Base-by-base conservation (phyloP, 2,888 invertebrate species). In the Resseliella maxima region DNA sequence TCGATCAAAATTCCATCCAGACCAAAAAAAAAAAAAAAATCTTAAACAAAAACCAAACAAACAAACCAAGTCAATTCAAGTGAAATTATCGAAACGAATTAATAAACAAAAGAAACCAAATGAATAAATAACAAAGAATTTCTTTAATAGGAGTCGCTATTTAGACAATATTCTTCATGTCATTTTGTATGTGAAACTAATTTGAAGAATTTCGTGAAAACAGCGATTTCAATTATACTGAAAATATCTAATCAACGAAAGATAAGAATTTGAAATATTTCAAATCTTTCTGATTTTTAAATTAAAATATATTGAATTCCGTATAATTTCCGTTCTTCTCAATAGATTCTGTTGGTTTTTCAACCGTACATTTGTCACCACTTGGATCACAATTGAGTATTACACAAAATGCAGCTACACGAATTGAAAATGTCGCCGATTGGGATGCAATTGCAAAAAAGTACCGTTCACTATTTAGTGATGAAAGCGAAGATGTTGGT, bases 401-500 rank as follows among this genome's bases (percentile, higher is more conserved):
- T 91, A 94, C 94, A 89, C 94, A 95, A 88, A 92, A 93, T 87
- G 92, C 92, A 88, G 94, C 94, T 86, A 95, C 94, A 85, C 93
- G 96, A 88, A 97, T 97, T 88, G 97, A 97, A 90, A 96, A 95
- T 89, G 96, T 97, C 10, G 96, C 96, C 0, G 97, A 98, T 90
- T 98, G 97, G 97, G 96, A 96, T 89, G 93, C 95, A 1, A 97
- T 97, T 87, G 95, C 97, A 35, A 96, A 96, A 92, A 97, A 97
- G 90, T 98, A 97, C 90, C 93, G 96, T 31, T 95, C 95, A 0
- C 92, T 97, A 15, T 93, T 94, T 88, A 94, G 95, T 92, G 85
- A 59, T 86, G 91, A 92, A 36, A 92, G 93, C 87, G 94, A 94
- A 87, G 92, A 93, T 31, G 92, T 90, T 0, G 90, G 90, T 18